These are phyloP conservation scores for Protosalanx chinensis DNA, from an alignment of 2,797 vertebrate genomes.

Conservation along the genomic window DNA sequence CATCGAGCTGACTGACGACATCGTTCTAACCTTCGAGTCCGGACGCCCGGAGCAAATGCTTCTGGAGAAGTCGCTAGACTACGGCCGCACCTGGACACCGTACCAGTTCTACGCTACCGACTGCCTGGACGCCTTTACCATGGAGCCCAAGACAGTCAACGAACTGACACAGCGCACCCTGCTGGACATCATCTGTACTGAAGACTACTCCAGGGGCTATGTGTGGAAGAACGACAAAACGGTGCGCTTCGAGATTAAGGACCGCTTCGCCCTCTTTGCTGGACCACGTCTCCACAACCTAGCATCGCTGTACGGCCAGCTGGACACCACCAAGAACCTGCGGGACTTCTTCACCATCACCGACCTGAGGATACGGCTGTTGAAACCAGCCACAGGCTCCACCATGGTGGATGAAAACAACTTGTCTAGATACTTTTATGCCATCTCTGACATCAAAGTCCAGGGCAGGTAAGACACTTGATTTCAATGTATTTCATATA, in stretches of 20 bases:
- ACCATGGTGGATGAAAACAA: slow-evolving; percentile 94
- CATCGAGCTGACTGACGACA: slow-evolving; percentile 95
- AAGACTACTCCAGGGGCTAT: slow-evolving; percentile 95
- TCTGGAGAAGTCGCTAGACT: slow-evolving; percentile 95
- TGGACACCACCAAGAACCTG: slow-evolving; percentile 97
- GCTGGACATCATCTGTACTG: slow-evolving; percentile 97
- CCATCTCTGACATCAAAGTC: slow-evolving; percentile 97
- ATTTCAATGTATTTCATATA: slow-evolving; percentile 38
- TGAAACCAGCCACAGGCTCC: slow-evolving; percentile 92
- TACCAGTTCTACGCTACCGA: slow-evolving; percentile 98
- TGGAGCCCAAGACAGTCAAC: slow-evolving; percentile 92
- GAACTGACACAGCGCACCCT: slow-evolving; percentile 91
- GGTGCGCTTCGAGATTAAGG: slow-evolving; percentile 97
- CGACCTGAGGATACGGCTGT: slow-evolving; percentile 91
- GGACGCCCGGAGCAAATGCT: slow-evolving; percentile 97
- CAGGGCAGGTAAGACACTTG: slow-evolving; percentile 88
- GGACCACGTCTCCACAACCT: slow-evolving; percentile 95
- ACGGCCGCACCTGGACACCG: slow-evolving; percentile 94
- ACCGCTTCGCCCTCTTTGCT: slow-evolving; percentile 94
- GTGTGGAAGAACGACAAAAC: slow-evolving; percentile 95
- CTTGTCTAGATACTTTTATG: slow-evolving; percentile 96
- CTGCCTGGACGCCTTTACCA: slow-evolving; percentile 94
- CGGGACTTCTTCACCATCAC: slow-evolving; percentile 99
- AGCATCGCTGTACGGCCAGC: slow-evolving; percentile 96
- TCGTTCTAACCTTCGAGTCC: slow-evolving; percentile 94